Evolutionary conservation across 2,797 vertebrate species (phyloP).

Genomic region (Euphonia xanthogaster): DNA sequence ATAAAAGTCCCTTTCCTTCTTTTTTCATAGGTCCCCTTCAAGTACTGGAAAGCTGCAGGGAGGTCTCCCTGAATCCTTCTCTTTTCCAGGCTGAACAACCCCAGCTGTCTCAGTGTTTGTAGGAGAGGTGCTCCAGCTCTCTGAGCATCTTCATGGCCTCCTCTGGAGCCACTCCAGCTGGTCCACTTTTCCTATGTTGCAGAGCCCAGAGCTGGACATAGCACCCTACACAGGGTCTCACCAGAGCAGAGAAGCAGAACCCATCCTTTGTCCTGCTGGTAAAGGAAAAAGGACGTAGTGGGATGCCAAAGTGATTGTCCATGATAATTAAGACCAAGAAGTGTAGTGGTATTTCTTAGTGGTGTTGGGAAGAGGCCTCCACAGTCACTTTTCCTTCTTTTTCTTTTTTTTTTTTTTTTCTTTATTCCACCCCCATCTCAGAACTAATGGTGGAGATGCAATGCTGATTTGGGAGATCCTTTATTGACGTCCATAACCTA

Average conservation of each 20-base stretch:
- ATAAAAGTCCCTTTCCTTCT: neutral
- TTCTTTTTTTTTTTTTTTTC: rapidly evolving
- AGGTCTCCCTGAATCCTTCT: neutral
- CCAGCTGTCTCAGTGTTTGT: neutral
- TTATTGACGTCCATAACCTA: neutral
- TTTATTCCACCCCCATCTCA: rapidly evolving
- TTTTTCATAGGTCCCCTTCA: neutral
- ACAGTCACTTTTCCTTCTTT: neutral
- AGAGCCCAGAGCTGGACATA: neutral
- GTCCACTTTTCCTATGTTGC: neutral
- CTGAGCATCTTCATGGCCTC: neutral
- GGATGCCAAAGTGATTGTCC: neutral
- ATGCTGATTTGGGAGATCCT: neutral
- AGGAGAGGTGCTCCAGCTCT: neutral
- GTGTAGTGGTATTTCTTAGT: neutral
- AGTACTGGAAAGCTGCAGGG: neutral
- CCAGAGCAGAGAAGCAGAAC: neutral
- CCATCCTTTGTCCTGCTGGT: neutral
- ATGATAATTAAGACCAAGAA: neutral
- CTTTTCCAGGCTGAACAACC: neutral
- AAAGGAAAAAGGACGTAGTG: neutral
- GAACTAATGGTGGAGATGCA: neutral
- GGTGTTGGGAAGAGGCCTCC: neutral
- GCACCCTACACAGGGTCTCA: neutral
- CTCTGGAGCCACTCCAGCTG: neutral